Evolutionary conservation across 2,113 vertebrate species (phyloP), one percentile per base, ranked within the genome.

Genomic region (Myotis yumanensis): DNA sequence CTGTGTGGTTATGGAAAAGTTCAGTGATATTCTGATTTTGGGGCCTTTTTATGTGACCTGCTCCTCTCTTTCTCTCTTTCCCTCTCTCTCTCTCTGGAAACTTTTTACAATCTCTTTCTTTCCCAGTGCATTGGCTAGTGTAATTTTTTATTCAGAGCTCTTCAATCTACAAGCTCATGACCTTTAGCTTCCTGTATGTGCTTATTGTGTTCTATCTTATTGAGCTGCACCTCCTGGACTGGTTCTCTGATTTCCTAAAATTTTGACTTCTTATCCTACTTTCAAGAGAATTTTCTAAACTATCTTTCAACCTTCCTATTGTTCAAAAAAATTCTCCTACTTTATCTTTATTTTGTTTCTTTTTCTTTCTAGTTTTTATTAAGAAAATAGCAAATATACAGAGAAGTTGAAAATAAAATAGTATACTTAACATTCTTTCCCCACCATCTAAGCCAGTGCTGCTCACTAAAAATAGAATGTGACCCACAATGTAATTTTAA

Each of bases 311-410:
- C 4, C 20, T 4, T 77, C 12, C 4, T 57, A 72, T 14, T 80
- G 22, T 90, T 83, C 28, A 80, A 96, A 94, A 87, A 81, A 82
- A 80, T 48, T 71, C 72, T 80, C 75, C 37, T 72, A 62, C 11
- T 15, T 88, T 89, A 28, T 86, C 92, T 94, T 94, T 37, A 85
- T 73, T 93, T 46, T 77, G 30, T 28, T 93, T 48, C 3, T 89
- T 75, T 90, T 76, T 76, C n/a, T 80, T 35, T 4, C 18, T 51
- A 77, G n/a, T 86, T 89, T 83, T 81, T 87, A 85, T 64, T 83
- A 46, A 52, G 25, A 90, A 32, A 81, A 77, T 68, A 54, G 11
- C 11, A 85, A 81, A 71, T 96, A 54, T 30, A 73, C 14, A 76
- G 30, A 59, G 57, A 86, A 89, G 17, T 37, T 87, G 7, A 75